These are phyloP conservation scores for Ancistrus triradiatus DNA, from an alignment of 2,113 vertebrate genomes.

Conservation along the genomic window DNA sequence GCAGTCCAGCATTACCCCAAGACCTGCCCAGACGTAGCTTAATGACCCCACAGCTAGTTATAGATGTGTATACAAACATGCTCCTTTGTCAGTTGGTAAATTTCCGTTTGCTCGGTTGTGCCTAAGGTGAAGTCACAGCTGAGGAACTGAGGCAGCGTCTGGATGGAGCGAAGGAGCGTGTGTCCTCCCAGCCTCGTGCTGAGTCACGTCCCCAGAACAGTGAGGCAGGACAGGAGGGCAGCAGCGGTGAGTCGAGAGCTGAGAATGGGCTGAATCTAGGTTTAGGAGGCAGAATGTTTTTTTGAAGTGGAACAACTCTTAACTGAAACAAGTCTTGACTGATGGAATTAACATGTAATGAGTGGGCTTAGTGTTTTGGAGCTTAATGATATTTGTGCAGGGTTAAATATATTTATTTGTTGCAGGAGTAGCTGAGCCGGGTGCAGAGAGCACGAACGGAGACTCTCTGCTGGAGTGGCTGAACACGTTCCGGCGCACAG, in stretches of 20 bases:
- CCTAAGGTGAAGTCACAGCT: conserved; percentile 87
- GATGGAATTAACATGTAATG: too few species aligned
- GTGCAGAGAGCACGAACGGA: conserved; percentile 74
- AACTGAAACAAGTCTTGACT: too few species aligned
- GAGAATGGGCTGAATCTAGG: too few species aligned
- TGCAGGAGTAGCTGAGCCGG: conserved; percentile 73
- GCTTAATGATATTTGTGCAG: too few species aligned
- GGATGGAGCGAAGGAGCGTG: conserved; percentile 80
- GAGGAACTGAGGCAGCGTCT: conserved; percentile 88
- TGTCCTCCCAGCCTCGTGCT: conserved; percentile 71
- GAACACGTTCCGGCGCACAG: conserved; percentile 85
- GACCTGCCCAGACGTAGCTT: too few species aligned
- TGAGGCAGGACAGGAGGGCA: conserved; percentile 64
- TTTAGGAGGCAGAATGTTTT: too few species aligned
- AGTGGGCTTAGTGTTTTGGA: too few species aligned
- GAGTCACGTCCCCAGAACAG: conserved; percentile 62
- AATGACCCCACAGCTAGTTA: too few species aligned
- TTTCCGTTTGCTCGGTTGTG: background rate
- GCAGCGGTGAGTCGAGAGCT: conserved; percentile 51
- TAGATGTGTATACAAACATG: too few species aligned
- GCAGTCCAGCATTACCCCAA: too few species aligned
- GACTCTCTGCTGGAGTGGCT: conserved; percentile 90
- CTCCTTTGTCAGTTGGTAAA: background rate
- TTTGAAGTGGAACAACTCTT: too few species aligned
- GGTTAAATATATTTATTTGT: too few species aligned